Conservation (phyloP, 2,888 invertebrate genomes). For the Abrostola triplasia region DNA sequence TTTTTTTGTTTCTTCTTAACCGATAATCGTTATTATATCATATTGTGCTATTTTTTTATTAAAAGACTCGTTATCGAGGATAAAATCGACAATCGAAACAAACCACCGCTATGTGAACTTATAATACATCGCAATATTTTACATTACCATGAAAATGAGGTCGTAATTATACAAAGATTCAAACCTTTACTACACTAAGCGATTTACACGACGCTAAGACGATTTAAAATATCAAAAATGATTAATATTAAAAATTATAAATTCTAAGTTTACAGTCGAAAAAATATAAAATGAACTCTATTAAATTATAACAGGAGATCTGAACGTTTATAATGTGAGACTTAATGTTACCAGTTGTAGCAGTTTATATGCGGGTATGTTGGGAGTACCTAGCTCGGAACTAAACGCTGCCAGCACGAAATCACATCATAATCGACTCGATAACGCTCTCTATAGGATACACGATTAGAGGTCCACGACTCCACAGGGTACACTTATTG, state of each 20-base stretch:
- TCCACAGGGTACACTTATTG: constrained; percentile 7
- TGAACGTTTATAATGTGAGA: constrained; percentile 55
- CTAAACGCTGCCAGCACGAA: constrained; percentile 57
- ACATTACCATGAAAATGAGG: constrained; percentile 69
- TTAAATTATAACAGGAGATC: constrained; percentile 64
- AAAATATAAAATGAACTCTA: constrained; percentile 60
- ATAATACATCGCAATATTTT: constrained; percentile 63
- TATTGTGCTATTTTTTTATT: constrained; percentile 72
- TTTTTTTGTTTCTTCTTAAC: constrained; percentile 75
- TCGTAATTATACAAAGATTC: constrained; percentile 63
- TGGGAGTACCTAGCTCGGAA: constrained; percentile 40
- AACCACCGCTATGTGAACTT: constrained; percentile 61
- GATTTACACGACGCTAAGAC: constrained; percentile 73
- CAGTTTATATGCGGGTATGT: constrained; percentile 31
- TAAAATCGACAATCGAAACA: constrained; percentile 57
- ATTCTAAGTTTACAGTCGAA: constrained; percentile 52
- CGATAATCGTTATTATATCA: constrained; percentile 67
- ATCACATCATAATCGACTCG: constrained; percentile 51
- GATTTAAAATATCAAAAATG: constrained; percentile 62
- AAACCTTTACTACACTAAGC: constrained; percentile 68
- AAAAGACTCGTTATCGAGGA: constrained; percentile 52
- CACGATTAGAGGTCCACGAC: constrained; percentile 8
- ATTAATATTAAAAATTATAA: constrained; percentile 54
- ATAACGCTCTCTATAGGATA: constrained; percentile 21
- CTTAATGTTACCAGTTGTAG: constrained; percentile 43